These are phyloP conservation scores for Ispidina lecontei DNA, from an alignment of 2,797 vertebrate species.

Conservation along the genomic window DNA sequence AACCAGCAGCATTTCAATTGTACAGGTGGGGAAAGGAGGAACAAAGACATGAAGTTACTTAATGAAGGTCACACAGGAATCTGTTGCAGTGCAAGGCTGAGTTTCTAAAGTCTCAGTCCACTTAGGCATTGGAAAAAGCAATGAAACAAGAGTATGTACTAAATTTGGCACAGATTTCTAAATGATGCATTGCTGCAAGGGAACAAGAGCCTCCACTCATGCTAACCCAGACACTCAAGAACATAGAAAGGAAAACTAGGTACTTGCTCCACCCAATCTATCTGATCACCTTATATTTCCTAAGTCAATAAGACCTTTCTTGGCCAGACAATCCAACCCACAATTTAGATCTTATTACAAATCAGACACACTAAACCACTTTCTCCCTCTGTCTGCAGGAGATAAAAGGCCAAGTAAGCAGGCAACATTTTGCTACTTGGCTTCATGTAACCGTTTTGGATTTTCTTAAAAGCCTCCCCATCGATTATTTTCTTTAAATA, in stretches of 20 bases:
- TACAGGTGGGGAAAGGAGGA: background rate
- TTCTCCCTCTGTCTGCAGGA: conserved; percentile 27
- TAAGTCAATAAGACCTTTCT: conserved; percentile 34
- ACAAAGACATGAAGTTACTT: conserved; percentile 4
- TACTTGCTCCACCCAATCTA: conserved; percentile 12
- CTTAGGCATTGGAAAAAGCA: conserved; percentile 52
- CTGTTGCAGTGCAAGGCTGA: background rate
- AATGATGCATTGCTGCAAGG: conserved; percentile 49
- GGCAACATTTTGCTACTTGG: conserved; percentile 9
- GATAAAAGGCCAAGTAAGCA: conserved; percentile 35
- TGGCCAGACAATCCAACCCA: conserved; percentile 53
- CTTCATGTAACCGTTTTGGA: conserved; percentile 24
- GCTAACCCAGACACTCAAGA: conserved; percentile 21
- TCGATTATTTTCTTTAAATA: conserved; percentile 60
- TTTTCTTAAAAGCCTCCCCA: conserved; percentile 52
- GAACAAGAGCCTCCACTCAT: conserved; percentile 31
- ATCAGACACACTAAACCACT: conserved; percentile 38
- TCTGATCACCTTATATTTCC: conserved; percentile 41
- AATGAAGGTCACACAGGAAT: background rate
- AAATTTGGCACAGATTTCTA: conserved; percentile 64
- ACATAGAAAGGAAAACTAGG: conserved; percentile 5
- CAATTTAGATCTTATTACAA: conserved; percentile 38
- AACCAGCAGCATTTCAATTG: background rate
- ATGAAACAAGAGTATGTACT: conserved; percentile 68
- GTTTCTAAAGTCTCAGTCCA: conserved; percentile 4